Percentiles rank a stretch among this genome's conserved stretches.
Evolutionary conservation across 1,140 invertebrate species (phyloP).

Genomic region (Drosophila rufa): DNA sequence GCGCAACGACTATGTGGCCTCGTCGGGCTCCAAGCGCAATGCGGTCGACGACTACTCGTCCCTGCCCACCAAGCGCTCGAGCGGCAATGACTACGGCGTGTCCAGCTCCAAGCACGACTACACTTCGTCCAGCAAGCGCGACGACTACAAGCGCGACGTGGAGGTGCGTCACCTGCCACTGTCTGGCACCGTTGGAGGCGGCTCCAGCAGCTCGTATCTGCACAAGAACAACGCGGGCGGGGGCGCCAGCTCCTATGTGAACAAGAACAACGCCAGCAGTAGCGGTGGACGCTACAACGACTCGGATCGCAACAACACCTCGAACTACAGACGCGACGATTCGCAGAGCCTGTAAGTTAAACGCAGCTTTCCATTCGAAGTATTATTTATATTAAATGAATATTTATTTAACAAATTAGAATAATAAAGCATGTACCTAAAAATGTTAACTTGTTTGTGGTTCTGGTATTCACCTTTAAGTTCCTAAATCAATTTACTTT

Average conservation of each 20-base stretch:
- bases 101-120: conserved; percentile 73
- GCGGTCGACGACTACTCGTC: conserved; percentile 75
- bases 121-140: conserved; percentile 69
- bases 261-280: conserved; percentile 62
- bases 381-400: not conserved
- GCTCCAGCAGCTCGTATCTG: conserved; percentile 65
- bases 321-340: conserved; percentile 77
- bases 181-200: conserved; percentile 47
- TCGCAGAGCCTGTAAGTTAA: conserved; percentile 59
- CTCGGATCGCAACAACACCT: conserved; percentile 62
- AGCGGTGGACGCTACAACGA: conserved; percentile 72
- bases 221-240: conserved; percentile 62
- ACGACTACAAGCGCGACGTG: conserved; percentile 72
- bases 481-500: not conserved
- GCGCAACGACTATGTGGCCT: conserved; percentile 66
- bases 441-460: not conserved
- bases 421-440: not conserved
- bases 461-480: not conserved
- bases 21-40: conserved; percentile 61
- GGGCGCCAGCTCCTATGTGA: conserved; percentile 57
- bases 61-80: conserved; percentile 71
- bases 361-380: no score
- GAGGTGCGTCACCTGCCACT: conserved; percentile 75
- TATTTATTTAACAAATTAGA: not conserved
- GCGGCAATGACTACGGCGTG: conserved; percentile 64